Evolutionary conservation across 30 jellyfish, hydroid and myxozoan species (phyloP), one percentile per base, ranked within the genome.

Genomic region (Rhopilema esculentum): DNA sequence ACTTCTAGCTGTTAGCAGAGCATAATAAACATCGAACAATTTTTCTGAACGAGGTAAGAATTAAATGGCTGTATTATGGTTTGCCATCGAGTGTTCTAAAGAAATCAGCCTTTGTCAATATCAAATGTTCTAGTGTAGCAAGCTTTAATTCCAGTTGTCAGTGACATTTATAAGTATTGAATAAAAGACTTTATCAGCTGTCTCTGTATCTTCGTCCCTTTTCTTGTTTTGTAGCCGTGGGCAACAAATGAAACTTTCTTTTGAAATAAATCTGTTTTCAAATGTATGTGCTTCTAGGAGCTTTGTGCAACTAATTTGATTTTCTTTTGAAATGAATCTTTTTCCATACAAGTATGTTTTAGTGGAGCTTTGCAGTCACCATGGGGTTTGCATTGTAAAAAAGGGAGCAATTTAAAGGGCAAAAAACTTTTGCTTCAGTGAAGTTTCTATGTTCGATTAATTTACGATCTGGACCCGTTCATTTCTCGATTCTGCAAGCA

Each of bases 1-100:
- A 12, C 77, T 80, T 12, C 77, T 93, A 17, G 96, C 96, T 30
- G 94, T 81, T 19, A 88, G 91, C 51, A 84, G 94, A 31, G 95
- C 95, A 1, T 66, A 61, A n/a, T 32, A 2, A 31, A 66, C 20
- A 82, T 26, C 70, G 53, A 25, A 19, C 4, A 63, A 63, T 24
- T 17, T 29, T 67, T 67, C 25, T 70, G 12, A 40, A 40, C 7
- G 80, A 19, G 29, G 64, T 70, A 24, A 27, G 80, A 70, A 70
- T 70, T 24, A 23, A 6, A 62, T 28, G 24, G 28, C 25, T 26
- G 49, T 22, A 51, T 70, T 16, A 15, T 40, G 18, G 83, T 77
- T 48, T 71, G 52, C 28, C 57, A 77, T 22, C 27, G 79, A 67
- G 91, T 83, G 91, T 83, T 70, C 53, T 32, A 69, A 53, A 53